Conservation (phyloP, 2,113 vertebrate genomes). For the Atherinomorus stipes region DNA sequence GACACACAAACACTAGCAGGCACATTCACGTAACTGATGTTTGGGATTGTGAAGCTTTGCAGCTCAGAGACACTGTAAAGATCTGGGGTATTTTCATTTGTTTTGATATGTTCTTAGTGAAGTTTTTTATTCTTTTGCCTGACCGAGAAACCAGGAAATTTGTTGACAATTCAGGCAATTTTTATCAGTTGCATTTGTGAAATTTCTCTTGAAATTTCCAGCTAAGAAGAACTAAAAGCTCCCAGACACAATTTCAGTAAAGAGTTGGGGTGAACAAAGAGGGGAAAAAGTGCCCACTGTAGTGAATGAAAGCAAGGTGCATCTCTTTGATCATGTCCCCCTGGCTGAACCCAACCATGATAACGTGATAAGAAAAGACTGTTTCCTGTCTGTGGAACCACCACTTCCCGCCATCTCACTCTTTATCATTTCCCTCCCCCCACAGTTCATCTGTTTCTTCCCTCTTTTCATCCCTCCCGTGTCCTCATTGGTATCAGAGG, state of each 20-base stretch:
- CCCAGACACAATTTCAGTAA: neutral
- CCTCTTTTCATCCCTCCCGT: slow-evolving; percentile 9
- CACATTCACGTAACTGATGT: slow-evolving; percentile 2
- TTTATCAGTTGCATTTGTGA: neutral
- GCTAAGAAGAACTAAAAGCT: neutral
- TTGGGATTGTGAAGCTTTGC: slow-evolving; percentile 13
- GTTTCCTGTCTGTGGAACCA: slow-evolving; percentile 65
- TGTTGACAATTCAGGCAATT: slow-evolving; percentile 6
- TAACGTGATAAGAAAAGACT: slow-evolving; percentile 65
- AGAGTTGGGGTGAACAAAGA: neutral
- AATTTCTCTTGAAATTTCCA: neutral
- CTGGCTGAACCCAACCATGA: slow-evolving; percentile 40
- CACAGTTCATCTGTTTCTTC: slow-evolving; percentile 46
- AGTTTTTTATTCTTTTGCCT: slow-evolving; percentile 11
- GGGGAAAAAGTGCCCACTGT: slow-evolving; percentile 2
- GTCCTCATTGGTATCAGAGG: slow-evolving; percentile 47
- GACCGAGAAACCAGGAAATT: slow-evolving; percentile 15
- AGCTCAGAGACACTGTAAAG: too few relatives aligned
- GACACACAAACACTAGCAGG: slow-evolving; percentile 7
- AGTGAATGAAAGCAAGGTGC: slow-evolving; percentile 60
- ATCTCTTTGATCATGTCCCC: slow-evolving; percentile 61
- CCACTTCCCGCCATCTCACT: slow-evolving; percentile 62
- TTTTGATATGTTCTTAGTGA: too few relatives aligned
- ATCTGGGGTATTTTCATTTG: too few relatives aligned
- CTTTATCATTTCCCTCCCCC: slow-evolving; percentile 68